These are phyloP conservation scores for Galeruca laticollis DNA, from an alignment of 2,888 invertebrate species.

Conservation along the genomic window DNA sequence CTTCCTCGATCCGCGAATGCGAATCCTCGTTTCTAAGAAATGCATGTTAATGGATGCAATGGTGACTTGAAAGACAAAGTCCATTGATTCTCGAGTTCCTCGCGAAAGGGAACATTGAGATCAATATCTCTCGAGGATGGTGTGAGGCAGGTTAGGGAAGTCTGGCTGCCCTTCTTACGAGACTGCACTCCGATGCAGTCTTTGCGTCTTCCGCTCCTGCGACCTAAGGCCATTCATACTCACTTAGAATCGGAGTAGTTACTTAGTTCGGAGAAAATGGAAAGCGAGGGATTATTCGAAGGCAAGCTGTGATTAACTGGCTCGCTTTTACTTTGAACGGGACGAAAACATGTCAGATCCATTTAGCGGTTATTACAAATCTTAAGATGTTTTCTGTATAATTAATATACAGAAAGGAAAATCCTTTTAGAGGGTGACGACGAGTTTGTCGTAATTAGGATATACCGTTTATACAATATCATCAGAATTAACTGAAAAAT, in stretches of 20 bases:
- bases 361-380: constrained; percentile 21
- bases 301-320: constrained; percentile 42
- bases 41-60: constrained; percentile 54
- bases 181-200: constrained; percentile 64
- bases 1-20: constrained; percentile 24
- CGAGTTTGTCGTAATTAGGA: not conserved
- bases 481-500: not conserved
- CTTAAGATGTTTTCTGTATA: constrained; percentile 23
- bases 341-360: constrained; percentile 38
- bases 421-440: not conserved
- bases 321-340: constrained; percentile 6
- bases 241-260: constrained; percentile 42
- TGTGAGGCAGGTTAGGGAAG: constrained; percentile 67
- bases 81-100: constrained; percentile 60
- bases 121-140: constrained; percentile 65
- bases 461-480: not conserved
- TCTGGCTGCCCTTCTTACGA: constrained; percentile 55
- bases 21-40: constrained; percentile 32
- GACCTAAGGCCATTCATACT: constrained; percentile 50
- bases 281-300: constrained; percentile 36
- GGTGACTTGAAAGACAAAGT: constrained; percentile 62
- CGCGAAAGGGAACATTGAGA: constrained; percentile 64
- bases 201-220: constrained; percentile 58
- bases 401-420: constrained; percentile 3
- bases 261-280: constrained; percentile 37